Evolutionary conservation across 2,113 vertebrate species (phyloP).

Genomic region (Oreochromis aureus): DNA sequence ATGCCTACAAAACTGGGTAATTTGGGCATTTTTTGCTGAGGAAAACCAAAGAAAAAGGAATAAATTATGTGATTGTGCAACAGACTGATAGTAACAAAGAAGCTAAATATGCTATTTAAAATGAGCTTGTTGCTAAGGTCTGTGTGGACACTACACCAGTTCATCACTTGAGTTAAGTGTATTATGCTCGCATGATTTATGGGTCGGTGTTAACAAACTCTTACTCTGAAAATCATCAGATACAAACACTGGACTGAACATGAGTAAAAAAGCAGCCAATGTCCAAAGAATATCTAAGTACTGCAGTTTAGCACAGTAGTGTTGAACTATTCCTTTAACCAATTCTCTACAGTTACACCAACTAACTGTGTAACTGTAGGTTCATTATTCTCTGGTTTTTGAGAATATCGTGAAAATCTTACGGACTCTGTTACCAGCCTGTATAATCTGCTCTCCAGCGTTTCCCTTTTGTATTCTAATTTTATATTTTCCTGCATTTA

Average conservation of each 20-base stretch:
- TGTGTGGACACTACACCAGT: not conserved
- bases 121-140: not conserved
- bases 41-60: not conserved
- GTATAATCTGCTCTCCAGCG: not conserved
- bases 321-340: not conserved
- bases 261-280: not conserved
- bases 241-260: not conserved
- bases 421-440: not conserved
- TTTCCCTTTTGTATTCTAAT: not conserved
- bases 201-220: not conserved
- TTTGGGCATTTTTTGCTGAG: not conserved
- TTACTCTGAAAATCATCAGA: not conserved
- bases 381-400: not conserved
- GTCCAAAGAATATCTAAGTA: not conserved
- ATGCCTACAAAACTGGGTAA: not conserved
- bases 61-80: not conserved
- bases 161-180: not conserved
- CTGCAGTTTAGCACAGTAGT: not conserved
- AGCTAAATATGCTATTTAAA: not conserved
- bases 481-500: slow-evolving; percentile 36
- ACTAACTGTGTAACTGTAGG: not conserved
- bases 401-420: not conserved
- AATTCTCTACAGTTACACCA: not conserved
- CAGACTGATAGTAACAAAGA: not conserved
- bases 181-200: not conserved